A percentile compares a stretch with the other conserved stretches of the same genome.
Conservation (phyloP, 2,888 invertebrate genomes). For the Mesorhabditis spiculigera region DNA sequence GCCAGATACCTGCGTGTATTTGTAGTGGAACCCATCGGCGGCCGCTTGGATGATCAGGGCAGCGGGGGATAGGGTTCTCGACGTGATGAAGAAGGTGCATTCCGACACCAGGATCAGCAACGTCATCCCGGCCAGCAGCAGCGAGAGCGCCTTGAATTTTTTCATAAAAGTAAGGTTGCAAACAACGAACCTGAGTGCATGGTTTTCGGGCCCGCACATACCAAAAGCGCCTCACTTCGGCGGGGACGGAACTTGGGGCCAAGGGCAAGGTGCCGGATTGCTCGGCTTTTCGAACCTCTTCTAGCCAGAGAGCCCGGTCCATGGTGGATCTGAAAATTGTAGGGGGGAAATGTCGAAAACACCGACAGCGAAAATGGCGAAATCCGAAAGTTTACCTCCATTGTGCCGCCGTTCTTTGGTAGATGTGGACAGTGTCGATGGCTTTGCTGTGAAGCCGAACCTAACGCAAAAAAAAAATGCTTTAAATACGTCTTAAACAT, state of each 20-base stretch:
- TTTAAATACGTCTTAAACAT: constrained; percentile 6
- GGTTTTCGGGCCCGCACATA: constrained; percentile 8
- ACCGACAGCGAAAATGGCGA: not conserved
- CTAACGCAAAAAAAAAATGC: constrained; percentile 67
- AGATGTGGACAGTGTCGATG: constrained; percentile 84
- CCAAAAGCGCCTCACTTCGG: constrained; percentile 9
- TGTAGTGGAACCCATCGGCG: constrained; percentile 79
- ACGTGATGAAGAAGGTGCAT: constrained; percentile 89
- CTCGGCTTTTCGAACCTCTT: constrained; percentile 34
- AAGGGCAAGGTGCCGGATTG: not conserved
- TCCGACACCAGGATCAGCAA: constrained; percentile 97
- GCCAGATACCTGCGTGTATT: constrained; percentile 78
- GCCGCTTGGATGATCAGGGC: constrained; percentile 86
- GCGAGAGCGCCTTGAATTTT: constrained; percentile 68
- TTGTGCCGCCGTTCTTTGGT: constrained; percentile 80
- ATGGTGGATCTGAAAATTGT: constrained; percentile 25
- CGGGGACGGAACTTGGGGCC: constrained; percentile 2
- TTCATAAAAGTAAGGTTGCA: too few species aligned
- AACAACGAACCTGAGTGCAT: constrained; percentile 8
- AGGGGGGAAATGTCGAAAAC: not conserved
- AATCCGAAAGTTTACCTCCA: constrained; percentile 69
- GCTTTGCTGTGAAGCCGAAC: constrained; percentile 87
- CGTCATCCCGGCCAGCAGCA: constrained; percentile 73
- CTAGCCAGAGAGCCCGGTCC: constrained; percentile 34
- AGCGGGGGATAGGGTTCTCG: constrained; percentile 89